Evolutionary conservation across 2,113 vertebrate genomes (phyloP), one percentile per base, ranked within the genome.

Genomic region (Zapornia atra): DNA sequence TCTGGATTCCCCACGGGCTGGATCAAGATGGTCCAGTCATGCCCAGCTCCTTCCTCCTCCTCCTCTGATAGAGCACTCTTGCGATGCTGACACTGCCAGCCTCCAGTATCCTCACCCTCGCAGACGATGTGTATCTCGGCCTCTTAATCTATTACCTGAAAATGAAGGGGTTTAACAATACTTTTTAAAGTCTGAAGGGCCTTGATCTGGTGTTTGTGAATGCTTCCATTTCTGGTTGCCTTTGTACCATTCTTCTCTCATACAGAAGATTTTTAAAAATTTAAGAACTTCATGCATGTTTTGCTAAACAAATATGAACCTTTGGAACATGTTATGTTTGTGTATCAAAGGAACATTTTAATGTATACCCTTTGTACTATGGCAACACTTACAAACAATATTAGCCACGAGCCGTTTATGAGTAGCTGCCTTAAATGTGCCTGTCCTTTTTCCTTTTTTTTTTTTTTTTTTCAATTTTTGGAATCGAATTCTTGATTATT

Each of bases 41-140:
- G 98, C 98, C 98, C 99, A 99, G 97, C 98, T 99, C 97, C 99
- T 99, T 97, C 99, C 98, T 97, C 98, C 97, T 98, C 97, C 99
- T 96, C 98, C 98, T 98, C 98, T 99, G 96, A 98, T 99, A 98
- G 99, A 99, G 96, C 98, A 98, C 96, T 97, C 98, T 97, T 99
- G 98, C 84, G 98, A 99, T 97, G 98, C 98, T 97, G 99, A 99
- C 97, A 97, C 98, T 94, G 87, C 98, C 96, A 98, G 21, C 96
- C 98, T 98, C 88, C 98, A 98, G 96, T 98, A 98, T 98, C 95
- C 98, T 97, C 98, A 98, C 91, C 98, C 98, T 97, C 98, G 97
- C 97, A 98, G 98, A 97, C 97, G 98, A 97, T 98, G 97, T 95
- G 91, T 98, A n/a, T 97, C 97, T 96, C 97, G 93, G 94, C 97